Evolutionary conservation across 2,888 invertebrate species (phyloP).

Genomic region (Cosmorhoe ocellata): DNA sequence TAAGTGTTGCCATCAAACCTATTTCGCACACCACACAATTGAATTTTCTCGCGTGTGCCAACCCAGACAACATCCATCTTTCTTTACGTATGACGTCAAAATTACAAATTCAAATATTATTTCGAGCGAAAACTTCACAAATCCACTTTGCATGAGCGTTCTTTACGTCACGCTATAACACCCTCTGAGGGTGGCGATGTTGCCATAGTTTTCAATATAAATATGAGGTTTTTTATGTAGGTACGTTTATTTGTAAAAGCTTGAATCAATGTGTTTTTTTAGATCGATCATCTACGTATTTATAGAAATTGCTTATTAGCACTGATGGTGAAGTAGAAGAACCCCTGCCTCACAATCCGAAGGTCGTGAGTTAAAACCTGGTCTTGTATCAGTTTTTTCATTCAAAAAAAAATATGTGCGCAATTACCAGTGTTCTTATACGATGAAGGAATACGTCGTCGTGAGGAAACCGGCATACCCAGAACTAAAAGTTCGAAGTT

Average conservation of each 20-base stretch:
- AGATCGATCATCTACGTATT: too few relatives aligned
- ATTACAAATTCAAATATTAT: slow-evolving; percentile 75
- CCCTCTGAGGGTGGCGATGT: slow-evolving; percentile 41
- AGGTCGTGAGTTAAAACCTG: too few relatives aligned
- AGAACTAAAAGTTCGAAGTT: too few relatives aligned
- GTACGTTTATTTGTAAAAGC: slow-evolving; percentile 10
- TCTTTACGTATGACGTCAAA: slow-evolving; percentile 56
- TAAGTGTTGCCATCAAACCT: slow-evolving; percentile 16
- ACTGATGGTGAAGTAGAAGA: too few relatives aligned
- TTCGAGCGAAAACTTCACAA: slow-evolving; percentile 68
- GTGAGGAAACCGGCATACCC: too few relatives aligned
- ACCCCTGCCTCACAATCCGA: too few relatives aligned
- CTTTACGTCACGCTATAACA: slow-evolving; percentile 58
- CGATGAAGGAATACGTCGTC: too few relatives aligned
- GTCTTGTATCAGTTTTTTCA: too few relatives aligned
- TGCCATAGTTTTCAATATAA: slow-evolving; percentile 48
- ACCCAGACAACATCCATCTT: slow-evolving; percentile 67
- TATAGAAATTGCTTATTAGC: too few relatives aligned
- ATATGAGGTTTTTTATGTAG: slow-evolving; percentile 29
- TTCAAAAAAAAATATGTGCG: too few relatives aligned
- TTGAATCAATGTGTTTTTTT: background rate
- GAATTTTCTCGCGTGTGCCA: slow-evolving; percentile 42
- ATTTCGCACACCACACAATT: slow-evolving; percentile 32
- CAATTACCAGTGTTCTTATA: too few relatives aligned
- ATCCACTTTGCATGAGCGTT: slow-evolving; percentile 73